phyloP scores from a whole-genome alignment of 2,113 vertebrate genomes.

The Odocoileus virginianus region DNA sequence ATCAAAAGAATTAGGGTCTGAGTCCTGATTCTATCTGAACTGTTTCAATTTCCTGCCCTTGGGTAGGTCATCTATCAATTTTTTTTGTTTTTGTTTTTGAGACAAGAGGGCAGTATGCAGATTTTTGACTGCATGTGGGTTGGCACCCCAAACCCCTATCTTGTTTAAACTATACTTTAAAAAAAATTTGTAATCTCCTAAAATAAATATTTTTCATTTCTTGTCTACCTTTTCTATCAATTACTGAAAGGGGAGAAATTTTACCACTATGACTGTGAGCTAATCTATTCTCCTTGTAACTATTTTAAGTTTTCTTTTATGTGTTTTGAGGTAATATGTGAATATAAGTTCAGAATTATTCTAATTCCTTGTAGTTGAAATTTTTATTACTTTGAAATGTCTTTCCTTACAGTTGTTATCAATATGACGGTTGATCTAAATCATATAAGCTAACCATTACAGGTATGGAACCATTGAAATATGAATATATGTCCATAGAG shows the following conservation, averaged over 20 bases:
- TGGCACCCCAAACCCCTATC: not conserved
- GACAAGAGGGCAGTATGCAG: not conserved
- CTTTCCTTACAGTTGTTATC: not conserved
- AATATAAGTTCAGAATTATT: not conserved
- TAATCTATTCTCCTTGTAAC: not conserved
- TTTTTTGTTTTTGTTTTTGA: not conserved
- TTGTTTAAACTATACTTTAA: not conserved
- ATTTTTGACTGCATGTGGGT: not conserved
- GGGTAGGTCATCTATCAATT: not conserved
- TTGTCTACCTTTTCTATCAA: not conserved
- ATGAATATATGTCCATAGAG: not conserved
- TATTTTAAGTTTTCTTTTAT: not conserved
- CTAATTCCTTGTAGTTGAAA: not conserved
- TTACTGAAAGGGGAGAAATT: not conserved
- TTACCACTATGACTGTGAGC: not conserved
- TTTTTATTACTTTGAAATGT: not conserved
- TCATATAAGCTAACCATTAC: not conserved
- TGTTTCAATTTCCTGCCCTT: not conserved
- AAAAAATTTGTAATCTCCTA: not conserved
- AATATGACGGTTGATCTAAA: not conserved
- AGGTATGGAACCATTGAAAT: not conserved
- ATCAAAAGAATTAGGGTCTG: not conserved
- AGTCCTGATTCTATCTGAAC: not conserved
- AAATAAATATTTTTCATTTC: not conserved
- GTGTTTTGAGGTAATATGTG: not conserved